Conservation (phyloP, 2,113 vertebrate species). For the Gambusia affinis region DNA sequence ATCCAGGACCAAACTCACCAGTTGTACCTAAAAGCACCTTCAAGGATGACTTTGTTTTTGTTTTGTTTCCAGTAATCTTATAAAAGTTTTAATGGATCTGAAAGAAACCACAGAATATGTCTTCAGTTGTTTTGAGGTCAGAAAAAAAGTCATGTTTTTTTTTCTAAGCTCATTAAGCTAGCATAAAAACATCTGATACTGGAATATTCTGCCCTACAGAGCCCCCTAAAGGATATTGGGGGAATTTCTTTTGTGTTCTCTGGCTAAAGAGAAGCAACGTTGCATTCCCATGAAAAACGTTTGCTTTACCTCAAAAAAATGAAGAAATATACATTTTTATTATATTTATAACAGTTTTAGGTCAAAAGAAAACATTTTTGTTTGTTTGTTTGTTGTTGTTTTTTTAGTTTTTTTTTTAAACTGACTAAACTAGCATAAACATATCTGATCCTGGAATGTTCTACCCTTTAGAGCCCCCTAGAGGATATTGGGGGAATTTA, state of each 20-base stretch:
- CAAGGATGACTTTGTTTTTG: not conserved
- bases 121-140: slow-evolving; percentile 51
- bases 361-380: no score
- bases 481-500: no score
- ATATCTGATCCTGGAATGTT: slow-evolving; percentile 7
- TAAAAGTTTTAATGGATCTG: slow-evolving; percentile 18
- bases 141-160: slow-evolving; percentile 43
- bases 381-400: no score
- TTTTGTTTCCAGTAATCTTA: not conserved
- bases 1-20: slow-evolving; percentile 15
- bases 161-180: slow-evolving; percentile 41
- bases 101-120: slow-evolving; percentile 50
- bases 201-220: no score
- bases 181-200: slow-evolving; percentile 27
- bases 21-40: slow-evolving; percentile 24
- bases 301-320: no score
- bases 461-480: no score
- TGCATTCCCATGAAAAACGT: no score
- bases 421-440: slow-evolving; percentile 41
- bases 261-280: no score
- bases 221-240: no score
- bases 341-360: no score
- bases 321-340: no score
- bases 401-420: slow-evolving; percentile 19
- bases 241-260: no score